Evolutionary conservation across 2,888 invertebrate genomes (phyloP).

Genomic region (Mantis religiosa): DNA sequence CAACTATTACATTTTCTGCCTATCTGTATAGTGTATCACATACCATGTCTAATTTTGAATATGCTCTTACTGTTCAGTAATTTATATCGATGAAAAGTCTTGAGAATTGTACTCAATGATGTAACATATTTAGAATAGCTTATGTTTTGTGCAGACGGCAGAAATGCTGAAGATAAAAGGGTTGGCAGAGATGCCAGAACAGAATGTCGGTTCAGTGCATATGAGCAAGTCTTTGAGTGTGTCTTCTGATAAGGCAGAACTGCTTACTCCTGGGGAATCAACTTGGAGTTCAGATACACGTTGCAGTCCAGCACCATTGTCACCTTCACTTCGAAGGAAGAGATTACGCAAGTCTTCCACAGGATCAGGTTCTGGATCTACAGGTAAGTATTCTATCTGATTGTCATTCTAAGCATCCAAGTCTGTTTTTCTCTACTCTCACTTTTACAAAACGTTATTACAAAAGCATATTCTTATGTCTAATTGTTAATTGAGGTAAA

Average conservation of each 20-base stretch:
- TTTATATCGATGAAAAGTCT: too few species aligned
- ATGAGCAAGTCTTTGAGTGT: slow-evolving; percentile 67
- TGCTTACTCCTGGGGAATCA: slow-evolving; percentile 55
- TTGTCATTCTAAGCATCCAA: too few species aligned
- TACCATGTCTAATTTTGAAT: too few species aligned
- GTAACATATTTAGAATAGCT: too few species aligned
- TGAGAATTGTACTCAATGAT: too few species aligned
- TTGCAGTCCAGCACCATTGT: slow-evolving; percentile 54
- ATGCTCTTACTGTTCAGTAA: too few species aligned
- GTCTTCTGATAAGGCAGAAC: slow-evolving; percentile 49
- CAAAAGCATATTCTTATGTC: too few species aligned
- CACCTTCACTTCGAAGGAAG: slow-evolving; percentile 58
- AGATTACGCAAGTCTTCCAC: slow-evolving; percentile 63
- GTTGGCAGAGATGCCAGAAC: slow-evolving; percentile 73
- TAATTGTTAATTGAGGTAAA: too few species aligned
- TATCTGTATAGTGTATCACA: too few species aligned
- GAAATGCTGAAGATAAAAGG: slow-evolving; percentile 86
- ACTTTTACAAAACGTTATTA: too few species aligned
- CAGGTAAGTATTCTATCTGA: too few species aligned
- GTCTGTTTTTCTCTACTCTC: background rate
- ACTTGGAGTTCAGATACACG: slow-evolving; percentile 49
- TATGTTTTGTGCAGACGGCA: slow-evolving; percentile 59
- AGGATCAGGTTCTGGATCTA: slow-evolving; percentile 49
- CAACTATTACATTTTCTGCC: too few species aligned
- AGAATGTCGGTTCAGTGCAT: slow-evolving; percentile 41